Base-by-base conservation (phyloP, 1,140 invertebrate species). In the Tenebrio molitor region DNA sequence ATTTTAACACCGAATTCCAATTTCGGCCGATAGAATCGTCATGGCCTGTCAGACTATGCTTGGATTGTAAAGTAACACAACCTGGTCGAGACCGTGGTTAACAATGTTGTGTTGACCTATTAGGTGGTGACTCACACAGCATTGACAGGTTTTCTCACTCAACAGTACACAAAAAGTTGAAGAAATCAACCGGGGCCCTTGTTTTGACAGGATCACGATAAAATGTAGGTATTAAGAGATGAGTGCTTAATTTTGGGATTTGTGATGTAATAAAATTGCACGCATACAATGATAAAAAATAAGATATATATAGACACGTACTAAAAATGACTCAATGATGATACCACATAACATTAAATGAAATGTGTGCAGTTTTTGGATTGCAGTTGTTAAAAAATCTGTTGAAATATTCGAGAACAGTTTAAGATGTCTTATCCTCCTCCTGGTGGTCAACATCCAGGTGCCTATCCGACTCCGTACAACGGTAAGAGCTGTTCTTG, bases 391-490 rank as follows among this genome's bases (percentile, higher is more conserved):
- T n/a, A n/a, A n/a, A n/a, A n/a, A n/a, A n/a, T n/a, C n/a, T n/a
- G n/a, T n/a, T n/a, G n/a, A n/a, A n/a, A n/a, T n/a, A n/a, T n/a
- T n/a, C n/a, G n/a, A n/a, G n/a, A n/a, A n/a, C n/a, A n/a, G 34
- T 69, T 65, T 23, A 66, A 71, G 14, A 77, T 77, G 76, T 72
- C 76, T 23, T 76, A 77, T 68, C 75, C 77, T 41, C 74, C 77
- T 25, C 69, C 69, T 6, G 71, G 69, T 50, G 64, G 62, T 10
- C 74, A 73, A 42, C 73, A 74, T 12, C 64, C 41, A 14, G 34
- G 14, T 6, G 29, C 14, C 6, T 79, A 79, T 72, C 78, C 78
- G 14, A 74, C 71, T 8, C 72, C 75, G 8, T 79, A 75, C 69
- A 79, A 78, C 69, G 70, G 70, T 71, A 70, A 76, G 72, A 44